A percentile compares a stretch with the other conserved stretches of the same genome.
phyloP scores from a whole-genome alignment of 2,113 vertebrate species.

The Leucosticte australis region DNA sequence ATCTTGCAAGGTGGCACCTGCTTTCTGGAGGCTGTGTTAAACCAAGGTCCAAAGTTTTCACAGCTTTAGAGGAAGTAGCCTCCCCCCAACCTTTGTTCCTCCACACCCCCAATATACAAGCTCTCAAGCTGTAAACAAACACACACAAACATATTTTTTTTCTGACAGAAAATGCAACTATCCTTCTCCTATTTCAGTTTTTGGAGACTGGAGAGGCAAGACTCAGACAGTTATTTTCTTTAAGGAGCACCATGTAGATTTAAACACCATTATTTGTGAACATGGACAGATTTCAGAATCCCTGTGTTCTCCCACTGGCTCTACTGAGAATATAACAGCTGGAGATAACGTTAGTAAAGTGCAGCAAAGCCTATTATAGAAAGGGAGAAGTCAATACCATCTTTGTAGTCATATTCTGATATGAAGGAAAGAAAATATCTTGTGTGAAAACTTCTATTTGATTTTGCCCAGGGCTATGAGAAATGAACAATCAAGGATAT shows the following conservation, averaged over 20 bases:
- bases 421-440: not conserved
- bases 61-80: not conserved
- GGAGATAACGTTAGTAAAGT: not conserved
- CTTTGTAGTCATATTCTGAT: not conserved
- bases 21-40: not conserved
- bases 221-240: not conserved
- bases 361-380: not conserved
- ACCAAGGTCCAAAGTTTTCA: not conserved
- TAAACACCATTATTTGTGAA: not conserved
- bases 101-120: not conserved
- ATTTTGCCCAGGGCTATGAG: not conserved
- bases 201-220: not conserved
- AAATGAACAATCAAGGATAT: slow-evolving; percentile 12
- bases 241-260: not conserved
- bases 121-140: not conserved
- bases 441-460: not conserved
- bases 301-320: not conserved
- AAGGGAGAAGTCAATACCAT: not conserved
- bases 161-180: not conserved
- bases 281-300: not conserved
- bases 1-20: not conserved
- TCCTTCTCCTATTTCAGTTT: not conserved
- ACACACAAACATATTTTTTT: not conserved
- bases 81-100: not conserved
- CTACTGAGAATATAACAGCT: not conserved